Base-by-base conservation (phyloP, 2,797 vertebrate species). In the Sternotherus odoratus region DNA sequence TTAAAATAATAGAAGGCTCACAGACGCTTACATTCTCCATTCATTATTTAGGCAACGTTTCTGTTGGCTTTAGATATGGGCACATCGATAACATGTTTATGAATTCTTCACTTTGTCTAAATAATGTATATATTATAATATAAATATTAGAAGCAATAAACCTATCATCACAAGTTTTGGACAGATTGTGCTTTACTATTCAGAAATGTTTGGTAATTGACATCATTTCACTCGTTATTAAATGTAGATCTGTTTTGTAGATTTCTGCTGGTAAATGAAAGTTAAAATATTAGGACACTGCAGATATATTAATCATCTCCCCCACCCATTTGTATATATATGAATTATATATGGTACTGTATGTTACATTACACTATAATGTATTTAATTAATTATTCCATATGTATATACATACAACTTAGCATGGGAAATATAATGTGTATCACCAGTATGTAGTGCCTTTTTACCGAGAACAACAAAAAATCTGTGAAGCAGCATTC, bases 401-500 rank as follows among this genome's bases (percentile, higher is more conserved):
- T 86, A 19, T 69, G 8, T 16, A 28, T 8, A 43, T 39, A 93
- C 90, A 2, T 30, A 57, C 77, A 9, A 85, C 63, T 86, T 43
- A 3, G 50, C 91, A 54, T 51, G 79, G 87, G 53, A 12, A 82
- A 87, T 85, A 89, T 79, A 54, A 80, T 87, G 83, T 85, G 89
- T 74, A 26, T 75, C 95, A 91, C 89, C 23, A 21, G 21, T 83
- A 7, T 36, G 48, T 54, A 30, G 83, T 19, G 88, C 82, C 66
- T 12, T 89, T 57, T 96, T 92, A 92, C 89, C 87, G 81, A 84
- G 53, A 87, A 82, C 57, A 66, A 90, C 91, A 69, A 60, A 84
- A 54, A 77, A 54, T 72, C 85, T 39, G 79, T 17, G 85, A 28
- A 43, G 43, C 21, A 36, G 63, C 85, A 80, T 53, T 77, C 36